Conservation (phyloP, 2,888 invertebrate species). For the Dicyrtomina minuta region DNA sequence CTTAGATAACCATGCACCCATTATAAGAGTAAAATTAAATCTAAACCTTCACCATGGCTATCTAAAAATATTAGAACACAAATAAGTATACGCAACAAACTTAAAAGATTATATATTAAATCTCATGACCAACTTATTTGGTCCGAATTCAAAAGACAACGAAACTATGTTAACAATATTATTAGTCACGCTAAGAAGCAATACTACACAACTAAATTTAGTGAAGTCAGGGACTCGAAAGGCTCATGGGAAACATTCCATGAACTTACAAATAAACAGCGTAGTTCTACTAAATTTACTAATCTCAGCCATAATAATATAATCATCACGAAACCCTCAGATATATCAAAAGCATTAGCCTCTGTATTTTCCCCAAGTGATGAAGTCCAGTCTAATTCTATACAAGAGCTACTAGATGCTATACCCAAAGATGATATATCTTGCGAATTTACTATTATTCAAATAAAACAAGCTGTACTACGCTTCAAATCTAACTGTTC, state of each 20-base stretch:
- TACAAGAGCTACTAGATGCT: not conserved
- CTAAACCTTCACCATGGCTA: not conserved
- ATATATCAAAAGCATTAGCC: not conserved
- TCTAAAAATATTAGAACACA: too few relatives aligned
- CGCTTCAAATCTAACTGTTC: too few relatives aligned
- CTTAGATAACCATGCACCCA: not conserved
- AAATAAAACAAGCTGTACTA: not conserved
- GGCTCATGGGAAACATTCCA: not conserved
- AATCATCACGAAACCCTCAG: not conserved
- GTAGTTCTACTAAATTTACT: too few relatives aligned
- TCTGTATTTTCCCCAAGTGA: not conserved
- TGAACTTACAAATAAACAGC: not conserved
- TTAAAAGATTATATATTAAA: too few relatives aligned
- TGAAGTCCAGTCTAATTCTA: not conserved
- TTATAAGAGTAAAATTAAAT: not conserved
- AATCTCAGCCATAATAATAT: not conserved
- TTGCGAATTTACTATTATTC: not conserved
- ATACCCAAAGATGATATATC: not conserved
- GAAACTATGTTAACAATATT: not conserved
- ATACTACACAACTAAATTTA: conserved; percentile 13
- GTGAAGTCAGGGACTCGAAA: too few relatives aligned
- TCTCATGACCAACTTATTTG: not conserved
- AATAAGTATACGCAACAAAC: too few relatives aligned
- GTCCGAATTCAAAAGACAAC: not conserved
- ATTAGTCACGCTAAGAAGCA: not conserved